Evolutionary conservation across 2,888 invertebrate species (phyloP), one percentile per base, ranked within the genome.

Genomic region (Pollenia angustigena): DNA sequence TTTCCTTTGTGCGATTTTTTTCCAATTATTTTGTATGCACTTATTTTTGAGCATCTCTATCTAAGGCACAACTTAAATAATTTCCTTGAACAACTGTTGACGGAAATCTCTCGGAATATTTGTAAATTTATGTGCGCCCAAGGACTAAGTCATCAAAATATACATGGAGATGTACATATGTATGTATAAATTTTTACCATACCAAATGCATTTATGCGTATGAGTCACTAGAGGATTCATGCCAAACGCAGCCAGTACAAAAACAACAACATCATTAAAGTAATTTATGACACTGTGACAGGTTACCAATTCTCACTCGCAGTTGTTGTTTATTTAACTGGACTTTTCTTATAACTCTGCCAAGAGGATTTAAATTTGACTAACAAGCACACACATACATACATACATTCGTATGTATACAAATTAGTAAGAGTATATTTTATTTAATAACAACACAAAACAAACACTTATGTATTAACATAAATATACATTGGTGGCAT

Each of bases 231-330:
- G 52, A 75, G 60, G 18, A 44, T 54, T 54, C 42, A 76, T 56
- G 58, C 62, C 62, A 69, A 32, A 32, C 32, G 32, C 6, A 32
- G 42, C 40, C 12, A 48, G 4, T 18, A 56, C 32, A 48, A 4
- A 16, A 54, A 42, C 18, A 44, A 12, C 42, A 68, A 14, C 46
- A 71, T 18, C 46, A 71, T 18, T 32, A 58, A 64, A 50, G 32
- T 69, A 69, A 85, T 85, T 85, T 85, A 85, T 71, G 79, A 79
- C 46, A 44, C 68, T 72, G 69, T 72, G 82, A 85, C 85, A 79
- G 68, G 68, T 62, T 69, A 78, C 66, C 66, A 79, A 76, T 81
- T 66, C 76, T 78, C 66, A 71, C 58, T 66, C 32, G 52, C 46
- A 69, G 68, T 69, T 74, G 42, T 52, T 62, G 44, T 62, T 75